Base-by-base conservation (phyloP, 2,797 vertebrate genomes). In the Buceros bicornis region DNA sequence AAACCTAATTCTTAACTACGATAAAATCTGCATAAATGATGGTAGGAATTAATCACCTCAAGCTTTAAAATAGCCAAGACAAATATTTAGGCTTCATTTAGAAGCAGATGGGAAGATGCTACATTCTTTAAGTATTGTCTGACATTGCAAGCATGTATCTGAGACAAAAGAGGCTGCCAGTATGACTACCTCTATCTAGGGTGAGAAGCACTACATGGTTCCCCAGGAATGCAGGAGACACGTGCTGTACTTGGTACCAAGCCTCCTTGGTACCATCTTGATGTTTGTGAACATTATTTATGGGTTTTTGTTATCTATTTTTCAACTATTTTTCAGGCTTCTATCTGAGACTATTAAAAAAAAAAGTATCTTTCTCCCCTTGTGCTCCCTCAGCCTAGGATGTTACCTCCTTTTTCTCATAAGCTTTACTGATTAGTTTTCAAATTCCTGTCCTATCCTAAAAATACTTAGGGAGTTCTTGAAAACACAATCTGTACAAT, bases 401-500 rank as follows among this genome's bases (percentile, higher is more conserved):
- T 20, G 26, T 90, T 82, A 31, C 53, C n/a, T 82, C 78, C 48
- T 84, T 60, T 67, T 90, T 64, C 57, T 82, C 64, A 67, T 50
- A 35, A 89, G 60, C 22, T 87, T 35, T 53, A 76, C 16, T 64
- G 25, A 45, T 64, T 60, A 89, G 24, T 78, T 93, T 94, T 85
- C 60, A 91, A 94, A 93, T 92, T 90, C 90, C 54, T 92, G 43
- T 73, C 78, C 60, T 64, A 73, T 33, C 35, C 64, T 80, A 74
- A 91, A 93, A 93, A 71, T 73, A 92, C 70, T 84, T 92, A 91
- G 74, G 92, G 78, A 96, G 89, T 90, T 94, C 78, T 82, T 86
- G 78, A 89, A 94, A 95, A 74, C 13, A 78, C 82, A 42, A 80
- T 50, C 53, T 60, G 21, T 78, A 67, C 47, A 64, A 66, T 56